Conservation (phyloP, 1,140 invertebrate species). For the Matsumurasca onukii region DNA sequence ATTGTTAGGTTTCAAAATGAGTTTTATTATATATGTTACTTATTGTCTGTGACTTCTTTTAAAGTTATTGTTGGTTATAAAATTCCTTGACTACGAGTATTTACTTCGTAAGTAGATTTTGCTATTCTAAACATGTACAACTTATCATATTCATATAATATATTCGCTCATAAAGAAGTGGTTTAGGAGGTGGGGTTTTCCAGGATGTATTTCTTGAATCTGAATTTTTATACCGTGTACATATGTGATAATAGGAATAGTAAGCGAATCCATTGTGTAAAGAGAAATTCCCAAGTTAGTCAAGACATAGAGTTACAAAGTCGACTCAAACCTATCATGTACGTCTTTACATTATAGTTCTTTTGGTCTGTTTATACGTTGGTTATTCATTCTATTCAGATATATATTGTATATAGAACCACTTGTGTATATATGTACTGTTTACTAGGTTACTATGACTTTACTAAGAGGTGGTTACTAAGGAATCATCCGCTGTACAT, state of each 20-base stretch:
- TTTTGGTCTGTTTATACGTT: conserved; percentile 10
- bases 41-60: too few species aligned
- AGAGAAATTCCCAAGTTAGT: not conserved
- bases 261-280: conserved; percentile 10
- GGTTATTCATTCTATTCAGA: not conserved
- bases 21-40: not conserved
- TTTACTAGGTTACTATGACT: not conserved
- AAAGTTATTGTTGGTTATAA: too few species aligned
- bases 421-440: not conserved
- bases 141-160: too few species aligned
- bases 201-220: not conserved
- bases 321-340: not conserved
- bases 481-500: not conserved
- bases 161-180: too few species aligned
- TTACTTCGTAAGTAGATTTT: too few species aligned
- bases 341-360: not conserved
- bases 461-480: not conserved
- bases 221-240: conserved; percentile 17
- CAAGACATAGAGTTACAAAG: not conserved
- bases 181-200: too few species aligned
- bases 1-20: not conserved
- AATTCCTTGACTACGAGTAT: too few species aligned
- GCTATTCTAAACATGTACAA: too few species aligned
- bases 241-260: conserved; percentile 14
- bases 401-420: conserved; percentile 9